These are phyloP conservation scores for Archaeoteleia sp. DNA, from an alignment of 2,888 invertebrate species.

Conservation along the genomic window DNA sequence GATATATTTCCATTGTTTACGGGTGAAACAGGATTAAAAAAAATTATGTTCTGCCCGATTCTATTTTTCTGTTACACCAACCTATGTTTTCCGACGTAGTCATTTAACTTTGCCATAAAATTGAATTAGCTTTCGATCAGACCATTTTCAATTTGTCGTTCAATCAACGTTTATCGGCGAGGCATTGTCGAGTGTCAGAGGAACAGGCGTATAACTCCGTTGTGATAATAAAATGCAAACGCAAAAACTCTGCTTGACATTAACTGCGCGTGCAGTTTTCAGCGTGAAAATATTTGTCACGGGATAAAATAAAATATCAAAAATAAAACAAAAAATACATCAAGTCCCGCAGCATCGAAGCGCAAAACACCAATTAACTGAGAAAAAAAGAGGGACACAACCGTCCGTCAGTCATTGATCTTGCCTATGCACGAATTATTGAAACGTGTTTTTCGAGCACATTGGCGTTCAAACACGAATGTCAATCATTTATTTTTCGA, in stretches of 20 bases:
- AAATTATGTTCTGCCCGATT: too few relatives aligned
- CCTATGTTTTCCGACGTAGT: too few relatives aligned
- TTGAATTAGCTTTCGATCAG: constrained; percentile 40
- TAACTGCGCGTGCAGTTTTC: constrained; percentile 21
- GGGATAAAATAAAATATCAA: constrained; percentile 8
- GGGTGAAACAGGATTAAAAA: too few relatives aligned
- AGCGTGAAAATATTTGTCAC: constrained; percentile 47
- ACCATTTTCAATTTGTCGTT: constrained; percentile 44
- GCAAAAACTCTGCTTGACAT: too few relatives aligned
- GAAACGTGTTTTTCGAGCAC: constrained; percentile 32
- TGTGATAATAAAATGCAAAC: constrained; percentile 46
- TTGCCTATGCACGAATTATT: constrained; percentile 31
- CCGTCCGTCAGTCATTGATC: constrained; percentile 42
- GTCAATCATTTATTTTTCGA: constrained; percentile 36
- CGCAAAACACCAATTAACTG: constrained; percentile 36
- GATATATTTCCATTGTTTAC: too few relatives aligned
- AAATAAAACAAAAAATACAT: constrained; percentile 1
- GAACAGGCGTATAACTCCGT: too few relatives aligned
- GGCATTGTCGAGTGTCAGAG: constrained; percentile 14
- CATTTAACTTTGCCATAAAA: constrained; percentile 19
- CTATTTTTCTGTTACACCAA: too few relatives aligned
- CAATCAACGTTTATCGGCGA: constrained; percentile 30
- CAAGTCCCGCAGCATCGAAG: constrained; percentile 21
- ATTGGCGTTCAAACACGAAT: constrained; percentile 4
- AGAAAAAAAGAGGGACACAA: constrained; percentile 31